Evolutionary conservation across 2,888 invertebrate genomes (phyloP), one percentile per base, ranked within the genome.

Genomic region (Pandemis heparana): DNA sequence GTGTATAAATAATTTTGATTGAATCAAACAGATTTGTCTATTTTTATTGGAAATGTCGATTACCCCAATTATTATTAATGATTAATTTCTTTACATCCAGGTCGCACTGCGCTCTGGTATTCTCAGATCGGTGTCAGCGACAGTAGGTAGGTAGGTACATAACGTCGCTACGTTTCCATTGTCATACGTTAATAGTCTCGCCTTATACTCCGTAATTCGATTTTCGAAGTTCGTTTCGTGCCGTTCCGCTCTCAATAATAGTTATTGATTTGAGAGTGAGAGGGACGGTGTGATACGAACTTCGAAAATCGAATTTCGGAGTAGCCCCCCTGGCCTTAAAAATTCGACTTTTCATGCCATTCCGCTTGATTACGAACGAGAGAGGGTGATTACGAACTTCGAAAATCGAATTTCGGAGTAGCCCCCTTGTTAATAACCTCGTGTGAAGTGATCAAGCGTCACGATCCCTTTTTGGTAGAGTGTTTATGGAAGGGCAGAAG

Each of bases 21-120:
- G 9, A 9, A 12, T 32, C 46, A 12, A 51, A 39, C 16, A 38
- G 48, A 56, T 70, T 12, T 61, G 18, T 43, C 51, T 72, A 56
- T 71, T 65, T 68, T n/a, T 41, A 18, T 46, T 67, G 41, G 51
- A 68, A 56, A 64, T 46, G 67, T 46, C 76, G 43, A 77, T 70
- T 74, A 75, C 32, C 63, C 75, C 53, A 74, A 76, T 77, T n/a
- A n/a, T n/a, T n/a, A n/a, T 74, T 64, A 72, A 76, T 32, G 70
- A 71, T 72, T 32, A 74, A 70, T 77, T 74, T 70, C 56, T 74
- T 64, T 39, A 51, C 56, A 76, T 74, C 68, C 75, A 70, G 73
- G 73, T 73, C 76, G 70, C 61, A 69, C 75, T 53, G 48, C 62
- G 73, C 48, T 70, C 71, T 70, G 62, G 71, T 74, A 70, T 60